Base-by-base conservation (phyloP, 2,888 invertebrate genomes). In the Scrobipalpa costella region DNA sequence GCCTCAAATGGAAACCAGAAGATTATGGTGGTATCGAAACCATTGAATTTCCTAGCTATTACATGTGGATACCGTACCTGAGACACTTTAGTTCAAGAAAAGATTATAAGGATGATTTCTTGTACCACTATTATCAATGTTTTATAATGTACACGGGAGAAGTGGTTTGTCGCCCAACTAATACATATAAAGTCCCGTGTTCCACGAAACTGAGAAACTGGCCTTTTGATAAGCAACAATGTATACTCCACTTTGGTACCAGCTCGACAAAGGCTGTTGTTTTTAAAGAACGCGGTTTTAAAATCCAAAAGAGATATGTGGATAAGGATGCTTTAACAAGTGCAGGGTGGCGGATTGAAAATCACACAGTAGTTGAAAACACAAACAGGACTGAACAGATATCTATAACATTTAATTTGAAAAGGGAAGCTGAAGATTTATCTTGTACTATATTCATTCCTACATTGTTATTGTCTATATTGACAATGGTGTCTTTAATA, bases 161-260 rank as follows among this genome's bases (percentile, higher is more conserved):
- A 15, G 44, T 44, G n/a, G 1, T 15, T n/a, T 44, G 44, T 44
- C 44, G n/a, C n/a, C 44, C 5, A 44, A 44, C 15, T 15, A 15
- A 3, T 5, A 15, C 44, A n/a, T 44, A 44, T 5, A n/a, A 2
- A 1, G n/a, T 15, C 2, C n/a, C 6, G 5, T 44, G 44, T n/a
- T 44, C 44, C n/a, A 44, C 44, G 15, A 44, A 44, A 9, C 15
- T 44, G n/a, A 44, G 44, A 44, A n/a, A 15, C 9, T 44, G 44
- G 44, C 44, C 44, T 3, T 44, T 44, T 44, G 44, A 44, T 44
- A 7, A 44, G n/a, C 44, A 44, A 44, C 44, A 44, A 44, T 44
- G 44, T 15, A 6, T 15, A 7, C 15, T 44, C n/a, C n/a, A 44
- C 44, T 44, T 44, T 44, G 44, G 44, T 15, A 44, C 44, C 5